Base-by-base conservation (phyloP, 2,113 vertebrate species). In the Strix aluco region DNA sequence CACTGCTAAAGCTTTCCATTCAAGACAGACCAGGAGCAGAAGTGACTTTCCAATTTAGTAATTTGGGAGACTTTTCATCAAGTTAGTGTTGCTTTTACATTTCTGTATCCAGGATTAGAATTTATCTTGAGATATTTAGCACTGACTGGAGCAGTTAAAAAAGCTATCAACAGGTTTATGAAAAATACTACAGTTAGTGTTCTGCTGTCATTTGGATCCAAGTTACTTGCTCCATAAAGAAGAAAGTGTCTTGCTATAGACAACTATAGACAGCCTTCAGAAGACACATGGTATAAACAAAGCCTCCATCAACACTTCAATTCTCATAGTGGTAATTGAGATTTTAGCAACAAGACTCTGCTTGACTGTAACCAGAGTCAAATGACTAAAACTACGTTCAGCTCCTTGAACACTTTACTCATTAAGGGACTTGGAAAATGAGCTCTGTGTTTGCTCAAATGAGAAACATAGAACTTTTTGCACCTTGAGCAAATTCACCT, bases 301-400 rank as follows among this genome's bases (percentile, higher is more conserved):
- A 84, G 34, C 19, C 25, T 96, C 95, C 78, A 59, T 96, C 94
- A 93, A 25, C 86, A 52, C 75, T 77, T 94, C 63, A 86, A 5
- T 81, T 96, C 92, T 95, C 80, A 47, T 40, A 93, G 88, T 63
- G 26, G 47, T 92, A 94, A 91, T 42, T 96, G 86, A 78, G 82
- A 79, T 84, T 96, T 95, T 94, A 93, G 90, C 72, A 96, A 79
- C 92, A 96, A 93, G 90, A 92, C 72, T 93, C 34, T 63, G 61
- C 94, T 92, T 95, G 95, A 95, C 83, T 92, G 84, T 91, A 94
- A 78, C 71, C 65, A 90, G 82, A 88, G 74, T 96, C 46, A 81
- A 92, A 81, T 91, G 72, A 78, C 82, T 88, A 52, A 88, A 96
- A 63, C 88, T 83, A 13, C 15, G 7, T 93, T 86, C 57, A 92